phyloP scores from a whole-genome alignment of 2,113 vertebrate species.

The Arenaria interpres region DNA sequence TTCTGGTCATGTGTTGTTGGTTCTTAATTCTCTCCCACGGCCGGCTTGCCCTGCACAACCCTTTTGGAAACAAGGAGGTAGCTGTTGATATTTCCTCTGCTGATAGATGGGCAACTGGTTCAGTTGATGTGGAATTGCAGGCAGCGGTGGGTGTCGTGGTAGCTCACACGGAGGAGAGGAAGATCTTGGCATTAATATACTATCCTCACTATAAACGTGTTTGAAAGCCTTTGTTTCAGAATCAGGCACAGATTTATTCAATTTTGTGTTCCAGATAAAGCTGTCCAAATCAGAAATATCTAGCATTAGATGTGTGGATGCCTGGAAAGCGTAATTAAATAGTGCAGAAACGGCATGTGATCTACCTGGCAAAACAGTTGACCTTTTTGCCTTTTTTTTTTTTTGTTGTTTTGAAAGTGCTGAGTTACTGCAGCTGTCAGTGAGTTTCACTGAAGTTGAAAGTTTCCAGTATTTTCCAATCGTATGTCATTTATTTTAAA shows the following conservation, averaged over 20 bases:
- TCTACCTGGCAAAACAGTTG: conserved; percentile 11
- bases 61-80: background rate
- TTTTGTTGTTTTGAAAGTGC: background rate
- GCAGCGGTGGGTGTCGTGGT: background rate
- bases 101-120: fast-evolving
- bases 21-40: background rate
- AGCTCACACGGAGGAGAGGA: background rate
- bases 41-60: background rate
- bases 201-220: background rate
- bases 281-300: background rate
- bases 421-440: background rate
- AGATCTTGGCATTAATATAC: background rate
- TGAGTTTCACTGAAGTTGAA: background rate
- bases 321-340: background rate
- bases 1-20: background rate
- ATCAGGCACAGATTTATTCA: background rate
- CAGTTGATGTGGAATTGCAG: fast-evolving
- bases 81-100: background rate
- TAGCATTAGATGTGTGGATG: background rate
- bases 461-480: background rate
- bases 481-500: background rate
- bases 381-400: background rate
- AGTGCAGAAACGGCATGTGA: background rate
- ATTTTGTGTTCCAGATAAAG: background rate
- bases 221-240: background rate